Evolutionary conservation across 1,140 invertebrate species (phyloP).

Genomic region (Drusus annulatus): DNA sequence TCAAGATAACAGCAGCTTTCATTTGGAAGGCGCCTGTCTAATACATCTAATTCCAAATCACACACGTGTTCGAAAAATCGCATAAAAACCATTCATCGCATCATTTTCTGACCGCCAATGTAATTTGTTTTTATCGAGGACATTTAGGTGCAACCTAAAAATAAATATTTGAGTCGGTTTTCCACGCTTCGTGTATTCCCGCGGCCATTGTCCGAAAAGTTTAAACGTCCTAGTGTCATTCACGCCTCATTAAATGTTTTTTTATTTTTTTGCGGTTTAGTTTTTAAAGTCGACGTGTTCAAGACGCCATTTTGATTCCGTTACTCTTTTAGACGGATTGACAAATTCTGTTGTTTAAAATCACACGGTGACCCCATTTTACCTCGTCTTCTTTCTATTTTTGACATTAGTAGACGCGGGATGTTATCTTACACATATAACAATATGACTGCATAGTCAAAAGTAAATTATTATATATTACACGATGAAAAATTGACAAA

Average conservation of each 20-base stretch:
- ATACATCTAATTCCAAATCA: too few relatives aligned
- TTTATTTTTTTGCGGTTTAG: background rate
- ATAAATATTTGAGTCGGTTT: constrained; percentile 13
- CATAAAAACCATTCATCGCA: background rate
- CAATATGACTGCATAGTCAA: too few relatives aligned
- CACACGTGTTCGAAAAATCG: background rate
- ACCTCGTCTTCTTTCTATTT: too few relatives aligned
- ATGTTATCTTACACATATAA: too few relatives aligned
- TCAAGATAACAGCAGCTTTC: too few relatives aligned
- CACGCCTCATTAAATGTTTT: constrained; percentile 23
- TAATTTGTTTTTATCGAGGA: constrained; percentile 11
- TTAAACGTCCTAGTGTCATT: constrained; percentile 8
- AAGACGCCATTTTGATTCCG: background rate
- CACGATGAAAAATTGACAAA: too few relatives aligned
- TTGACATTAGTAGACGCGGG: too few relatives aligned
- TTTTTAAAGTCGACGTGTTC: background rate
- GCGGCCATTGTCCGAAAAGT: constrained; percentile 15
- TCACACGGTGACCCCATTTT: too few relatives aligned
- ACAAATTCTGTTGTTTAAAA: background rate
- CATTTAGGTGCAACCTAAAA: background rate
- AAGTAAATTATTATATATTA: too few relatives aligned
- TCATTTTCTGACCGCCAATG: background rate
- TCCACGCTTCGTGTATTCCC: background rate
- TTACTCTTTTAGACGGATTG: constrained; percentile 6
- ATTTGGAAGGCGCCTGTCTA: too few relatives aligned